phyloP scores from a whole-genome alignment of 2,113 vertebrate species.

The Excalfactoria chinensis region DNA sequence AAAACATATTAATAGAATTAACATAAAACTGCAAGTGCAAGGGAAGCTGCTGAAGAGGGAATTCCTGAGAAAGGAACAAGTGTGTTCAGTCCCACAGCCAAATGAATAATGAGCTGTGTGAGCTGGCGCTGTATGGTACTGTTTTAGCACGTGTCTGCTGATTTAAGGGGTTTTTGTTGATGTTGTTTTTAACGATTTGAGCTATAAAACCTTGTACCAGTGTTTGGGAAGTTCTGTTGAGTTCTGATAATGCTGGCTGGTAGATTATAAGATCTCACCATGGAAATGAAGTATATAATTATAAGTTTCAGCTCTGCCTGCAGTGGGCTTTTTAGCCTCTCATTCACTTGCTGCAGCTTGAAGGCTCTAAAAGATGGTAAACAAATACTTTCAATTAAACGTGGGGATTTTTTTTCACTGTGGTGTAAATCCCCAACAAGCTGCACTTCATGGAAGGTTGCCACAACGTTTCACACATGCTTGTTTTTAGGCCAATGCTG shows the following conservation, averaged over 20 bases:
- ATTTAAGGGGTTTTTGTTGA: neutral
- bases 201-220: neutral
- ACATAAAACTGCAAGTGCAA: neutral
- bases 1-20: neutral
- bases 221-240: neutral
- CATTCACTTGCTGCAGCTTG: neutral
- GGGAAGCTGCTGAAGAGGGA: neutral
- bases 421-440: neutral
- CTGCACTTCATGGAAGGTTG: neutral
- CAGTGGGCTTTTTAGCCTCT: neutral
- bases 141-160: neutral
- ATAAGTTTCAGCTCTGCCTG: neutral
- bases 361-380: neutral
- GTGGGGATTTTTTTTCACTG: neutral
- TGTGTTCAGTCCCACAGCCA: neutral
- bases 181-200: neutral
- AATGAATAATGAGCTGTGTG: neutral
- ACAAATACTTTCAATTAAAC: neutral
- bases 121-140: rapidly evolving
- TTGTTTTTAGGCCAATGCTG: neutral
- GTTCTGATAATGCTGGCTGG: neutral
- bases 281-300: neutral
- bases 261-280: neutral
- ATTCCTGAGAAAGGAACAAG: neutral
- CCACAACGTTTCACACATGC: neutral